Base-by-base conservation (phyloP, 2,113 vertebrate species). In the Gopherus evgoodei region DNA sequence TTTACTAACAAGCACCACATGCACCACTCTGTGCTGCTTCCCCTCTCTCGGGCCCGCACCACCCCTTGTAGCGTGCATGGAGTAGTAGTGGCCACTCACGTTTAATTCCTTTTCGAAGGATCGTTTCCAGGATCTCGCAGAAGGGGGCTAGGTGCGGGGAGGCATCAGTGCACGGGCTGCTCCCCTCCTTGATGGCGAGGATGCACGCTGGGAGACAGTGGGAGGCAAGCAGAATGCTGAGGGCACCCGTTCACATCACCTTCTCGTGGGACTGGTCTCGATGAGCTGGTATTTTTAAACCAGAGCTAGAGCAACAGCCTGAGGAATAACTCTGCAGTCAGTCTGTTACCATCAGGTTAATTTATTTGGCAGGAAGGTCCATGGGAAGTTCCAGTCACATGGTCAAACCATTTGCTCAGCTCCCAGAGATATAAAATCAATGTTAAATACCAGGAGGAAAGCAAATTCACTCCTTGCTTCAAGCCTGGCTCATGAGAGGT, bases 51-150 rank as follows among this genome's bases (percentile, higher is more conserved):
- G 13, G 35, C 21, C 42, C 31, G 0, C 0, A 13, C 54, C 29
- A 1, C 3, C 72, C 69, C 69, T 14, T 47, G 7, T 0, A 0
- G 21, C 52, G 16, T 9, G 8, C 44, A 42, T 38, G 12, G 35
- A 49, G n/a, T 57, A 52, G 35, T 56, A 56, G 42, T 27, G 24
- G 14, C 3, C 94, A 98, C 98, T 98, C 88, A 99, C 98, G 98
- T 62, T 98, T 98, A 1, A 99, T 98, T 49, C 99, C 99, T 95
- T 98, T 99, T 90, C 99, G 98, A 84, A 99, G 97, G 89, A 99
- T 97, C 95, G 98, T 97, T 94, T 99, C 99, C 38, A 99, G 97
- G 8, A 99, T 98, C 97, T 98, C 98, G 90, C 99, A 99, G 94
- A 98, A 98, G 31, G 98, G 97, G 27, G 93, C 53, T 53, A 99